Evolutionary conservation across 2,113 vertebrate species (phyloP), one percentile per base, ranked within the genome.

Genomic region (Ramphastos sulfuratus): DNA sequence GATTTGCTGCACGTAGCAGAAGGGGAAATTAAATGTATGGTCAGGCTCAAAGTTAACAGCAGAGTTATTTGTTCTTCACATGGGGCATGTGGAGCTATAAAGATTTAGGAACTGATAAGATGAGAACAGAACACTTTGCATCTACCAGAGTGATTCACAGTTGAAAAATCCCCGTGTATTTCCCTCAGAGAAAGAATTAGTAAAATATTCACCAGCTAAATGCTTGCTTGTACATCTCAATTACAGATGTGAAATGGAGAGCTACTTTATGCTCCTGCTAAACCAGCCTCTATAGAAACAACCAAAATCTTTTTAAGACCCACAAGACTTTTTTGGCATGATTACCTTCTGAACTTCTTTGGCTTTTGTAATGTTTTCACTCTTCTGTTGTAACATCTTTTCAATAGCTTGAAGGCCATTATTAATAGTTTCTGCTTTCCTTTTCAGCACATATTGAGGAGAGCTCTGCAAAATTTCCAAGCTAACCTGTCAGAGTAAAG

Each of bases 331-430:
- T 89, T 78, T 66, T 15, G 2, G 42, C 16, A 67, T 21, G 18
- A 46, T 94, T 96, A 99, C 99, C 98, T 99, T 99, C 94, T 99
- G 99, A 77, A 98, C 96, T 92, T 97, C 95, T 94, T 98, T 98
- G 17, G 99, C 99, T 87, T 98, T 98, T 27, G 70, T 70, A 59
- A 98, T 93, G 21, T 95, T 98, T 87, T 97, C 96, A 81, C 98
- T 98, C 75, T 96, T 98, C 84, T 98, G 97, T 37, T 98, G 97
- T 39, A 99, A 96, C 88, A 97, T 97, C 61, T 96, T 97, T 96
- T 98, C 98, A 60, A 99, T 96, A n/a, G 97, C 97, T 69, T 82
- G 96, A 77, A 99, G 98, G 7, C 99, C 98, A 7, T 92, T 96
- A 56, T 95, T 98, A 92, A 99, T 97, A 87, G 98, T 98, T 24